Percentiles rank a stretch among this genome's conserved stretches.
These are phyloP conservation scores for Anticlea derivata DNA, from an alignment of 2,888 invertebrate genomes.

Conservation along the genomic window DNA sequence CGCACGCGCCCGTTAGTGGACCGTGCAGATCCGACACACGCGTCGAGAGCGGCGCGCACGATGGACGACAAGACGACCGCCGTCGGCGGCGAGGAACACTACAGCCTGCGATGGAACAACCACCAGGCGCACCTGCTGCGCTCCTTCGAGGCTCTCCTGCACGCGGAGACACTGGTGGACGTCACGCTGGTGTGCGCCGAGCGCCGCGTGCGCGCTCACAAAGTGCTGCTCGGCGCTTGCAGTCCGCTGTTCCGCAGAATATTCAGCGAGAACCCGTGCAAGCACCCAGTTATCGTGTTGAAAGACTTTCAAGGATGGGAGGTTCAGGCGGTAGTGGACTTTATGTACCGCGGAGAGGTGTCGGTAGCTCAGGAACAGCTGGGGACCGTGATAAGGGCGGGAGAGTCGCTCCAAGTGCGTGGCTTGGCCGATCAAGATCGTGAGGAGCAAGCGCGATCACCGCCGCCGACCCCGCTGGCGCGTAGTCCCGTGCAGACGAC, in stretches of 20 bases:
- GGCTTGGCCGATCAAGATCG: constrained; percentile 88
- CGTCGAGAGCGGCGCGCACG: constrained; percentile 65
- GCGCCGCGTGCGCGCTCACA: constrained; percentile 93
- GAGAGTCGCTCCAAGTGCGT: constrained; percentile 93
- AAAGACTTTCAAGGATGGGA: constrained; percentile 96
- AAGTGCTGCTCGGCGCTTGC: constrained; percentile 94
- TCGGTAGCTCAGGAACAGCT: constrained; percentile 94
- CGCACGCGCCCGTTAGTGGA: constrained; percentile 65
- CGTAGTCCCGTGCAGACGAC: constrained; percentile 74
- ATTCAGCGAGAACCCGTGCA: constrained; percentile 95
- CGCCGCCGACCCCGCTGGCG: constrained; percentile 69
- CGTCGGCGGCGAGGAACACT: constrained; percentile 88
- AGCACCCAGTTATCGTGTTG: constrained; percentile 95
- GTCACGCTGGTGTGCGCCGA: constrained; percentile 95
- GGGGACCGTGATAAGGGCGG: constrained; percentile 92
- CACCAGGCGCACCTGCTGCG: constrained; percentile 94
- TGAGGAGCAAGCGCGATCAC: constrained; percentile 67
- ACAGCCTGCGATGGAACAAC: constrained; percentile 97
- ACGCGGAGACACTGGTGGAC: constrained; percentile 94
- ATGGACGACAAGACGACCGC: constrained; percentile 79
- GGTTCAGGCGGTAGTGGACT: constrained; percentile 94
- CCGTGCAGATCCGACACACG: constrained; percentile 60
- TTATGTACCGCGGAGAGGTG: constrained; percentile 97
- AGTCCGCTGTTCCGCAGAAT: constrained; percentile 95
- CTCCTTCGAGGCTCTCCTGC: constrained; percentile 94